phyloP scores from a whole-genome alignment of 2,113 vertebrate genomes.

The Oncorhynchus tshawytscha region DNA sequence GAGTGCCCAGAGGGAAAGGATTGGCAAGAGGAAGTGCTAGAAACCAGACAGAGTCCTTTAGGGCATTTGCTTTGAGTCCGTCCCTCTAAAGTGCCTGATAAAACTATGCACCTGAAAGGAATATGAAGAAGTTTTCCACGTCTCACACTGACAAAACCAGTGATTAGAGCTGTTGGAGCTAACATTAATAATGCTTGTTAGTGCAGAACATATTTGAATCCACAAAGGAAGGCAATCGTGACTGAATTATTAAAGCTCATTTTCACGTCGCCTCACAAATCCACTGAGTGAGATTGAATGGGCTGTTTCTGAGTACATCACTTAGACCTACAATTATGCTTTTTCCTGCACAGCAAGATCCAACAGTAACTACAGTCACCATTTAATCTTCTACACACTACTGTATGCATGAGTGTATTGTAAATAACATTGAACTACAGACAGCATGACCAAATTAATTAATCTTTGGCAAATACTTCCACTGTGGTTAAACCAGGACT shows the following conservation, averaged over 20 bases:
- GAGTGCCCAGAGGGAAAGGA: not conserved
- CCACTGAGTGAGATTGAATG: not conserved
- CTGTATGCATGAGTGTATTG: too few relatives aligned
- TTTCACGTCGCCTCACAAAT: not conserved
- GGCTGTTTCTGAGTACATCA: not conserved
- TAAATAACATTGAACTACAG: too few relatives aligned
- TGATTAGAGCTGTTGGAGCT: not conserved
- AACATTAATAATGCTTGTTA: not conserved
- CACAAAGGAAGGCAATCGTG: not conserved
- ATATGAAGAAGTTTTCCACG: not conserved
- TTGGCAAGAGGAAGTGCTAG: not conserved
- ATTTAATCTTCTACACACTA: too few relatives aligned
- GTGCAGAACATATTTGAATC: not conserved
- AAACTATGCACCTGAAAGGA: constrained; percentile 4
- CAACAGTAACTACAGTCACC: too few relatives aligned
- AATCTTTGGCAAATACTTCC: too few relatives aligned
- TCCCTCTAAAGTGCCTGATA: not conserved
- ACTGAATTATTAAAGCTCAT: not conserved
- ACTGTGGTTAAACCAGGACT: too few relatives aligned
- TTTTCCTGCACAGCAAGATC: too few relatives aligned
- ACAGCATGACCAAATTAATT: too few relatives aligned
- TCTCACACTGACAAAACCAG: not conserved
- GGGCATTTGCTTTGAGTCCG: not conserved
- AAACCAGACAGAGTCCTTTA: not conserved
- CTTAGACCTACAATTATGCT: too few relatives aligned